phyloP scores from a whole-genome alignment of 23 tunicate genomes.

The Styela plicata region DNA sequence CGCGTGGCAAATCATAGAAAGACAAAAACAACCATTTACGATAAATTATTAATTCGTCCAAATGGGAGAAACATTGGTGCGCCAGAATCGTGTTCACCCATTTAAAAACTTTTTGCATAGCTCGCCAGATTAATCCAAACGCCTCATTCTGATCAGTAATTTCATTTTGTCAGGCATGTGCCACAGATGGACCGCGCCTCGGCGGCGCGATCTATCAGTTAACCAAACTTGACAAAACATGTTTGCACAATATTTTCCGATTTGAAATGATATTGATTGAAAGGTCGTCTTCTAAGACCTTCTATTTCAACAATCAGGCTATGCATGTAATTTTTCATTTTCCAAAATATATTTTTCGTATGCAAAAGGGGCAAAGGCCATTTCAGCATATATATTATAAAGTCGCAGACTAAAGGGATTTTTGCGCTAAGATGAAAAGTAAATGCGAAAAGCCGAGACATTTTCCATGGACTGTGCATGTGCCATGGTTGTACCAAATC shows the following conservation, averaged over 20 bases:
- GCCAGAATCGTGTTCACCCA: neutral
- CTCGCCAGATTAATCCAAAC: neutral
- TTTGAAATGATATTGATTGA: neutral
- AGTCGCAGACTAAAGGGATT: neutral
- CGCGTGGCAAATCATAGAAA: neutral
- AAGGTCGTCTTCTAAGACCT: neutral
- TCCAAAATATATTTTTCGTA: neutral
- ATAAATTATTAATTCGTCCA: neutral
- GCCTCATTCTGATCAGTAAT: no score
- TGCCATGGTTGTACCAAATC: no score
- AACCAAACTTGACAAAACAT: no score
- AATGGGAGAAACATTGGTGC: neutral
- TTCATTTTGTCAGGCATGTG: no score
- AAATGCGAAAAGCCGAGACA: no score
- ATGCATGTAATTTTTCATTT: neutral
- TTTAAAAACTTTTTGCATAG: neutral
- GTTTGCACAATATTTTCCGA: no score
- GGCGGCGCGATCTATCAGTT: no score
- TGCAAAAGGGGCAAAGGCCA: neutral
- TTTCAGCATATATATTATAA: neutral
- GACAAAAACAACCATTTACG: neutral
- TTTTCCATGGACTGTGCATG: no score
- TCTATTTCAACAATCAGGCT: neutral
- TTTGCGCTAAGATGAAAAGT: no score
- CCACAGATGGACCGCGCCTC: no score